A percentile compares a stretch with the other conserved stretches of the same genome.
Evolutionary conservation across 2,888 invertebrate genomes (phyloP).

Genomic region (Eremobia ochroleuca): DNA sequence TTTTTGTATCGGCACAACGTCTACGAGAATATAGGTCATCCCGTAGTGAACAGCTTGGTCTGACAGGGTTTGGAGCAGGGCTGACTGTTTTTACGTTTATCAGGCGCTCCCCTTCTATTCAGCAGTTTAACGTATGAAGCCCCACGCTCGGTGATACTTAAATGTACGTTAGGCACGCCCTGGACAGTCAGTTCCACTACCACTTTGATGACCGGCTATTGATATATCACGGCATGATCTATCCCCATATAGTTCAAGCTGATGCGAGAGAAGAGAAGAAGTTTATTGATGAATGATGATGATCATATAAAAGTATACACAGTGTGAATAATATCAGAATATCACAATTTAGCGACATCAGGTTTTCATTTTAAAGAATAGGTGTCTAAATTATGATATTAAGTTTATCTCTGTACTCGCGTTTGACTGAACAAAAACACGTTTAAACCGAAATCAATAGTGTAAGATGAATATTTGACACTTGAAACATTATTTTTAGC

Average conservation of each 20-base stretch:
- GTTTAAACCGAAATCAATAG: conserved; percentile 13
- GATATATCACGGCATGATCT: neutral
- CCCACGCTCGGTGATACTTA: neutral
- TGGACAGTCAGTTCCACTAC: neutral
- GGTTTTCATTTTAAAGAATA: conserved; percentile 27
- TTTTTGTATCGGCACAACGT: neutral
- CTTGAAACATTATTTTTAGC: conserved; percentile 19
- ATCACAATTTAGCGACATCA: conserved; percentile 18
- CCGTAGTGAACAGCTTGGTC: neutral
- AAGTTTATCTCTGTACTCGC: conserved; percentile 26
- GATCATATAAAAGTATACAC: neutral
- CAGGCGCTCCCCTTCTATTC: neutral
- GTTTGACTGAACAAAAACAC: conserved; percentile 26
- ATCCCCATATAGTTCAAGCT: neutral
- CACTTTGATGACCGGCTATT: neutral
- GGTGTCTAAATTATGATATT: conserved; percentile 21
- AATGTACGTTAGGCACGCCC: neutral
- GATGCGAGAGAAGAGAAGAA: no score
- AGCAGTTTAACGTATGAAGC: neutral
- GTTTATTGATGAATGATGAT: conserved; percentile 15
- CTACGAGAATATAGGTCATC: neutral
- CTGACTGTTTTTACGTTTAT: neutral
- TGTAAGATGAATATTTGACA: conserved; percentile 54
- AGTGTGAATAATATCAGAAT: neutral
- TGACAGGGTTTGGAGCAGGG: neutral